Evolutionary conservation across 2,888 invertebrate species (phyloP).

Genomic region (Pollenia amentaria): DNA sequence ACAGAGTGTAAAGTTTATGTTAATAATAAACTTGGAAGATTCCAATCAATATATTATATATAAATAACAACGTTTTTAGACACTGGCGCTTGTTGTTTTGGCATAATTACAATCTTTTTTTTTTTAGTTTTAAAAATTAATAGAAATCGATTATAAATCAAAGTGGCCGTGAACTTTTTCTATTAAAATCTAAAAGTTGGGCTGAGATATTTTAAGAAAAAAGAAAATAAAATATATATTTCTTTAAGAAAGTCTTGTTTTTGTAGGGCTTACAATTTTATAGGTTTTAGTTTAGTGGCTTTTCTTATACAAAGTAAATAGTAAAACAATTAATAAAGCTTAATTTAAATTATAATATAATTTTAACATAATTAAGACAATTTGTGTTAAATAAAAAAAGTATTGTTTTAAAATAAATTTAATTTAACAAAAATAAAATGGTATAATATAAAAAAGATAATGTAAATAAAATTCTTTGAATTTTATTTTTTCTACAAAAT

Average conservation of each 20-base stretch:
- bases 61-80: slow-evolving; percentile 47
- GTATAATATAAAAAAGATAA: not conserved
- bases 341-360: slow-evolving; percentile 53
- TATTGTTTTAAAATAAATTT: slow-evolving; percentile 18
- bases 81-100: slow-evolving; percentile 57
- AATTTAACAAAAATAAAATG: slow-evolving; percentile 26
- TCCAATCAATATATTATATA: slow-evolving; percentile 11
- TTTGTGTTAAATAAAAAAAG: slow-evolving; percentile 45
- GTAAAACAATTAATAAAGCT: slow-evolving; percentile 53
- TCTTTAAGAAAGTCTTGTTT: slow-evolving; percentile 43
- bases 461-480: slow-evolving; percentile 59
- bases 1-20: not conserved
- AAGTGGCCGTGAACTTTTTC: slow-evolving; percentile 18
- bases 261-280: slow-evolving; percentile 27
- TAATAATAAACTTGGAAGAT: slow-evolving; percentile 34
- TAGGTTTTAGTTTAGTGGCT: slow-evolving; percentile 33
- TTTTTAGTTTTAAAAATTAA: not conserved
- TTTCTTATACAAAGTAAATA: slow-evolving; percentile 23
- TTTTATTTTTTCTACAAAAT: slow-evolving; percentile 52
- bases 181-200: slow-evolving; percentile 23
- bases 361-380: slow-evolving; percentile 59
- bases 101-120: slow-evolving; percentile 15
- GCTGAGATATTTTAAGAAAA: slow-evolving; percentile 17
- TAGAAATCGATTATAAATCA: slow-evolving; percentile 49
- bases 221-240: slow-evolving; percentile 13